Base-by-base conservation (phyloP, 1,140 invertebrate species). In the Drosophila rufa region DNA sequence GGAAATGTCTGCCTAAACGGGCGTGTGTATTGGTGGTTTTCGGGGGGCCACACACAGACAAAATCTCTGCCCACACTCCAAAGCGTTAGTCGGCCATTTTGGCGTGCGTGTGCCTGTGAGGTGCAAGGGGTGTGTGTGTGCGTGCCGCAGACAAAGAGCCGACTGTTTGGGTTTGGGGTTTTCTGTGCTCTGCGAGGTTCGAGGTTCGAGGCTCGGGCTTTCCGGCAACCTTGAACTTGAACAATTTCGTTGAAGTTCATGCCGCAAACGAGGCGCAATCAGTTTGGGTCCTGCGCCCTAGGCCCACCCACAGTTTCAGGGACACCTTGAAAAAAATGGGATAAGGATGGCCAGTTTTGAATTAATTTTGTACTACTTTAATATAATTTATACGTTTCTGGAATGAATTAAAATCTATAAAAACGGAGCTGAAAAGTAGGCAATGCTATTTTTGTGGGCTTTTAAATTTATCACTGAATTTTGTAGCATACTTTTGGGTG, bases 211-310 rank as follows among this genome's bases (percentile, higher is more conserved):
- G 53, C 60, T 74, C 51, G 66, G 77, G 83, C 74, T 89, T 89
- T 84, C 81, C 84, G 84, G 81, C 81, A 91, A 90, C 85, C 85
- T 90, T 90, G 85, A 90, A 90, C 85, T 90, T 90, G 85, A 90
- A 90, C 67, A 80, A 68, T 57, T 79, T 76, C 50, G 75, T 68
- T 64, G 78, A 79, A 87, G 80, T 89, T 87, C 80, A 83, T 62
- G 60, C 74, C 74, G 74, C 67, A 80, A 75, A 81, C 77, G 77
- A 73, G 74, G 57, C 80, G 56, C 76, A 73, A 62, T 70, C 75
- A 79, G 48, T 58, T 77, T 67, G 60, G 45, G 27, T 50, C 27
- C 69, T 50, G 53, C 53, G 53, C 22, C 66, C 67, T 7, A 14
- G n/a, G 43, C 8, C 51, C 51, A 48, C 53, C 43, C 66, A 42